A percentile compares a stretch with the other conserved stretches of the same genome.
phyloP scores from a whole-genome alignment of 2,888 invertebrate genomes.

The Hypomecis atomaria region DNA sequence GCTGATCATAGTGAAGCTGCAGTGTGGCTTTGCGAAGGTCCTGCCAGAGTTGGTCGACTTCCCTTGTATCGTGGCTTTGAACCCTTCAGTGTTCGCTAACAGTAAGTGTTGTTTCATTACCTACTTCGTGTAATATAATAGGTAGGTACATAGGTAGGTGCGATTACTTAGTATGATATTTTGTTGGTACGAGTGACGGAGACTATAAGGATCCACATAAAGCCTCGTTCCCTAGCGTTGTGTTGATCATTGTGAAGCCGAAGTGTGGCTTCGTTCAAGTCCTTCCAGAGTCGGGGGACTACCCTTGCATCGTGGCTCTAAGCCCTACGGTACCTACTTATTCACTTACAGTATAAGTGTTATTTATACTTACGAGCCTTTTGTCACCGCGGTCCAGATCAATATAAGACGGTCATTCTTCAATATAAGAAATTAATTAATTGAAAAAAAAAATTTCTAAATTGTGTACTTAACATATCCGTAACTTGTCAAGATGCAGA shows the following conservation, averaged over 20 bases:
- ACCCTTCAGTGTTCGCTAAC: conserved; percentile 87
- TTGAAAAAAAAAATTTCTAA: no score
- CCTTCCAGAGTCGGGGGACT: conserved; percentile 78
- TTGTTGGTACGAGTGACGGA: no score
- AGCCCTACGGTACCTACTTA: conserved; percentile 87
- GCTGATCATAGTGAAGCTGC: conserved; percentile 87
- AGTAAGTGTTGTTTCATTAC: conserved; percentile 74
- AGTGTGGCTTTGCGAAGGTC: conserved; percentile 84
- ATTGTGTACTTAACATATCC: no score
- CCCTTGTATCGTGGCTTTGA: conserved; percentile 87
- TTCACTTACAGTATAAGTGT: conserved; percentile 87
- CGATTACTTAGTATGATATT: no score
- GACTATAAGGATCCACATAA: no score
- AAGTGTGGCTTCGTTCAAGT: conserved; percentile 86
- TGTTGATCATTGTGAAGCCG: conserved; percentile 87
- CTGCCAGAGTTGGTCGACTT: conserved; percentile 82
- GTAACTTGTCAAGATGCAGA: no score
- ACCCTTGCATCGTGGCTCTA: conserved; percentile 87
- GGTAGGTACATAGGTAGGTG: no score
- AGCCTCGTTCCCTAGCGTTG: conserved; percentile 84
- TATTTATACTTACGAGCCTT: not conserved
- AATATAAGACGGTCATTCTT: no score
- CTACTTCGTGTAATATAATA: no score
- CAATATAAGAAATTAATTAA: no score
- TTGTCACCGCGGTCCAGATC: no score